phyloP scores from a whole-genome alignment of 2,113 vertebrate genomes.

The Nettapus auritus region DNA sequence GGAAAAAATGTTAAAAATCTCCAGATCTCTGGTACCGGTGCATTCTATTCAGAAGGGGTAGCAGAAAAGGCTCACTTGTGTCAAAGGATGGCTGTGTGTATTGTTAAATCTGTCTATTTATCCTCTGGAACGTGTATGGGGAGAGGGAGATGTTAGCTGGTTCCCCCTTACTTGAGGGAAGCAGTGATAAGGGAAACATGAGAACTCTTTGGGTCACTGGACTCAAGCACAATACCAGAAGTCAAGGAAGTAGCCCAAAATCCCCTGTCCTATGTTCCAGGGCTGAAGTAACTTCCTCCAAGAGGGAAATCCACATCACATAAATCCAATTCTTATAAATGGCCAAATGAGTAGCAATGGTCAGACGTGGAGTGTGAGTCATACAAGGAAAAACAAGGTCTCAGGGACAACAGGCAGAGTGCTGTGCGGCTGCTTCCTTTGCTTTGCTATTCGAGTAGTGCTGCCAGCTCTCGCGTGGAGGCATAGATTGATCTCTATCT shows the following conservation, averaged over 20 bases:
- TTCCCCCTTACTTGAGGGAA: neutral
- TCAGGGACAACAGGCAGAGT: neutral
- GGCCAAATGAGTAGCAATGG: neutral
- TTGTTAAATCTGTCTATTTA: neutral
- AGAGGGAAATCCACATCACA: accelerated
- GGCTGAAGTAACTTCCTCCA: neutral
- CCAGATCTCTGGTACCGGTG: neutral
- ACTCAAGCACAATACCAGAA: accelerated
- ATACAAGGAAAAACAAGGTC: neutral
- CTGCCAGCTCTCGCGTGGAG: neutral
- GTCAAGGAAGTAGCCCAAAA: accelerated
- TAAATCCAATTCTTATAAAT: neutral
- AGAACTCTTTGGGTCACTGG: neutral
- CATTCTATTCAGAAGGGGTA: neutral
- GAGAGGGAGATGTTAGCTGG: neutral
- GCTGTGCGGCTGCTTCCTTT: neutral
- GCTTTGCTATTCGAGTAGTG: neutral
- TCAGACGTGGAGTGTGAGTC: neutral
- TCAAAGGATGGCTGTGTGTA: neutral
- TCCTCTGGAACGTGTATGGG: neutral
- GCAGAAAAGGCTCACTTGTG: neutral
- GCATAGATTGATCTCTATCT: neutral
- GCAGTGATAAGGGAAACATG: accelerated
- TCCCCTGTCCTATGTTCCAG: accelerated
- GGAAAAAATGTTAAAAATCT: neutral